These are phyloP conservation scores for Galaxias olidus DNA, from an alignment of 2,797 vertebrate species.

Conservation along the genomic window DNA sequence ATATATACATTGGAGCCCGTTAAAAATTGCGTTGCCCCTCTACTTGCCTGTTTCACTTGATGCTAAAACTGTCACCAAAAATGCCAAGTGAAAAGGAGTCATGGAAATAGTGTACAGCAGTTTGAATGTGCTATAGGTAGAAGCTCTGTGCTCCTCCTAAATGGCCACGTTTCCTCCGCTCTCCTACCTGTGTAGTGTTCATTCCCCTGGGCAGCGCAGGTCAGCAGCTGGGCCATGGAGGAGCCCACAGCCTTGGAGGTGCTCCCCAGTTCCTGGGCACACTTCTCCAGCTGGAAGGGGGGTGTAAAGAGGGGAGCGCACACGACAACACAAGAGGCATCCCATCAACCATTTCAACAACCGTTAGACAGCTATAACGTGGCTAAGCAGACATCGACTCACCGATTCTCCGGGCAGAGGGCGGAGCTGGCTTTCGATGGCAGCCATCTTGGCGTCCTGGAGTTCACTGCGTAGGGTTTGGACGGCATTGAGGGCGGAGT, in stretches of 20 bases:
- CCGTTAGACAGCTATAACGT: neutral
- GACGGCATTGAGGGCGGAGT: constrained; percentile 92
- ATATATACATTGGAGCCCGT: too few relatives aligned
- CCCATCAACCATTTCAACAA: constrained; percentile 9
- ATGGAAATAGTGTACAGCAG: neutral
- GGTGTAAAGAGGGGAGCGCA: too few relatives aligned
- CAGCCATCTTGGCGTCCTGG: constrained; percentile 96
- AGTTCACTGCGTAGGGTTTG: constrained; percentile 93
- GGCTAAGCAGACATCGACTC: constrained; percentile 53
- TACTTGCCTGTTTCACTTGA: too few relatives aligned
- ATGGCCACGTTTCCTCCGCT: neutral
- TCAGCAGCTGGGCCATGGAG: constrained; percentile 96
- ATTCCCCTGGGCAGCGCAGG: constrained; percentile 96
- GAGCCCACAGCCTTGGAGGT: constrained; percentile 97
- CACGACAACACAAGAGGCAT: constrained; percentile 21
- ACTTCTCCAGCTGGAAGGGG: constrained; percentile 89
- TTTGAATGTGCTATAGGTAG: too few relatives aligned
- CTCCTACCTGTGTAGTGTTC: constrained; percentile 95
- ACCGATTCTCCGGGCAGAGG: constrained; percentile 97
- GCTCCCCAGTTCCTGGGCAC: constrained; percentile 96
- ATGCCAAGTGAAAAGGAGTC: neutral
- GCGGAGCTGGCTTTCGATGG: constrained; percentile 88
- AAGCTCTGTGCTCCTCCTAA: too few relatives aligned
- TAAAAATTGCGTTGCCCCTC: too few relatives aligned
- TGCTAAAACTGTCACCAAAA: too few relatives aligned